A percentile compares a stretch with the other conserved stretches of the same genome.
These are phyloP conservation scores for Eubucco bourcierii DNA, from an alignment of 2,113 vertebrate species.

Conservation along the genomic window DNA sequence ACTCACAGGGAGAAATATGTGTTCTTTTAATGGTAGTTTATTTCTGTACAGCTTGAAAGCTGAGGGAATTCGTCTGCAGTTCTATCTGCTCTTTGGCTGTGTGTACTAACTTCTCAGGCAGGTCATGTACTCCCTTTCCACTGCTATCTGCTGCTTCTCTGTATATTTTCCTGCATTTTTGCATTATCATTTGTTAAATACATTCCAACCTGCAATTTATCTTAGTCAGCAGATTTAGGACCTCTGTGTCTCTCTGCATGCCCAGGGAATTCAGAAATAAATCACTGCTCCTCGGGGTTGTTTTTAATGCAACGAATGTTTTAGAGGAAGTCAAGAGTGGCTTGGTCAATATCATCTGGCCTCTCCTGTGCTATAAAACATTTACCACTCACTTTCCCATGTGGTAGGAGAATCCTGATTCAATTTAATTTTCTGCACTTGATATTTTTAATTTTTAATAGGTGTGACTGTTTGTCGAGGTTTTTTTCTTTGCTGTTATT, in stretches of 20 bases:
- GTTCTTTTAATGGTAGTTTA: not conserved
- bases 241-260: constrained; percentile 26
- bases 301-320: constrained; percentile 56
- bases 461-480: not conserved
- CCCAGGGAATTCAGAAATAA: constrained; percentile 62
- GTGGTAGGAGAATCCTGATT: not conserved
- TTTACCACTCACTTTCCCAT: constrained; percentile 26
- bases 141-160: constrained; percentile 47
- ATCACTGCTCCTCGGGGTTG: constrained; percentile 25
- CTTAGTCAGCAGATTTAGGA: constrained; percentile 70
- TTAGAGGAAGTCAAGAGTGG: constrained; percentile 25
- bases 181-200: constrained; percentile 69
- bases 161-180: constrained; percentile 61
- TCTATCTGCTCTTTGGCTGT: constrained; percentile 33
- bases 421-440: constrained; percentile 28
- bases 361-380: constrained; percentile 22
- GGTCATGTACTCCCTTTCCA: constrained; percentile 39
- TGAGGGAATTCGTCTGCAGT: not conserved
- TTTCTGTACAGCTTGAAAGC: constrained; percentile 27
- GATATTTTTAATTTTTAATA: constrained; percentile 58
- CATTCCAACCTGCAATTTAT: constrained; percentile 59
- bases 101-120: constrained; percentile 52
- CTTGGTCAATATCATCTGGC: constrained; percentile 35
- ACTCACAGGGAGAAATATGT: not conserved
- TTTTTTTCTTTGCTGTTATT: no score